Base-by-base conservation (phyloP, 30 jellyfish, hydroid and myxozoan genomes). In the Rhopilema esculentum region DNA sequence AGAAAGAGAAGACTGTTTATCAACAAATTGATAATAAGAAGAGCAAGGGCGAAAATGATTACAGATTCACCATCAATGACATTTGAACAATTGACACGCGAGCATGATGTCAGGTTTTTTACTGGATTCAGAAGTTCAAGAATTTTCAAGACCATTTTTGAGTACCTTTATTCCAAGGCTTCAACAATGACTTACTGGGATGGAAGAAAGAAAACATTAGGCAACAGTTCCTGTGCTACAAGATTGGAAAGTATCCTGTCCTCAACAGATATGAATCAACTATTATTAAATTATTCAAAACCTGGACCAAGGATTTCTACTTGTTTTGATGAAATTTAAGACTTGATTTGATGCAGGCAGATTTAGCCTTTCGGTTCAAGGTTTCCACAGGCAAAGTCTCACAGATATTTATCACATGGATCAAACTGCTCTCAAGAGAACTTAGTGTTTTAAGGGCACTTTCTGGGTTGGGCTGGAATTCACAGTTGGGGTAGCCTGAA, bases 151-250 rank as follows among this genome's bases (percentile, higher is more conserved):
- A 62, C 89, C 24, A 51, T 79, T 52, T 79, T 49, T 79, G 84
- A 79, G 28, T 79, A 27, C 32, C 50, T 79, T 40, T 40, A 51
- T 64, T 84, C 27, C 62, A 81, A 81, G 31, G 88, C 91, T 62
- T 62, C 86, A 62, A 67, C 89, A 62, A 28, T 81, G 91, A 1
- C 40, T 20, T 81, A 81, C 72, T 81, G 91, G 91, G 86, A 81
- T 65, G 91, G 91, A 4, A 81, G 73, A 33, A 81, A 48, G 50
- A 81, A 65, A 65, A 64, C 86, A 31, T 0, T 22, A 66, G 1
- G 0, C 2, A 67, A 52, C 17, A 78, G 81, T 53, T 50, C 61
- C 83, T 78, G n/a, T 78, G 81, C 63, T 50, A 53, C 88, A 78
- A 78, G 80, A 61, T 30, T 78, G 79, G 80, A 61, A 57, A 27